Conservation (phyloP, 2,797 vertebrate genomes). For the Neoniphon sammara region DNA sequence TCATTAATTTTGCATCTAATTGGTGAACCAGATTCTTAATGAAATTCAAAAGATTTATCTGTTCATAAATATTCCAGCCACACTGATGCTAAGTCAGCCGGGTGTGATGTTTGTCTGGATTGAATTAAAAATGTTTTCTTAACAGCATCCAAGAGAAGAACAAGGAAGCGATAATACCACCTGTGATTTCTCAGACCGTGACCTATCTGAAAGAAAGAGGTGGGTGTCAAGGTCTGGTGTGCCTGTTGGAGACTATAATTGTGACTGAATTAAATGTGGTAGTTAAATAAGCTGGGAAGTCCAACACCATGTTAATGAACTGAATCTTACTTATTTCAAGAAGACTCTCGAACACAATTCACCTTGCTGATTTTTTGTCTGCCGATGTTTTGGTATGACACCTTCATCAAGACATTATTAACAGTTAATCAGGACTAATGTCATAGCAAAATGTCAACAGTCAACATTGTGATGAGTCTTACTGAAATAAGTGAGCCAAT, state of each 20-base stretch:
- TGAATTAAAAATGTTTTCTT: conserved; percentile 1
- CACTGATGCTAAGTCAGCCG: background rate
- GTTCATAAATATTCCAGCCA: background rate
- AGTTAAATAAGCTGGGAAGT: too few species aligned
- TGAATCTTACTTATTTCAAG: too few species aligned
- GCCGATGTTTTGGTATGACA: too few species aligned
- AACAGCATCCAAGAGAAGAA: conserved; percentile 88
- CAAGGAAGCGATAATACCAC: conserved; percentile 81
- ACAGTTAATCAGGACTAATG: too few species aligned
- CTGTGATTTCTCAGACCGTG: conserved; percentile 85
- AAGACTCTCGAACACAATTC: too few species aligned
- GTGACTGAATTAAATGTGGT: background rate
- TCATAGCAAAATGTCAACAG: too few species aligned
- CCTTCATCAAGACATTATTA: too few species aligned
- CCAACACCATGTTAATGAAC: too few species aligned
- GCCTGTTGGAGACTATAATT: background rate
- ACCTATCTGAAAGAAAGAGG: conserved; percentile 86
- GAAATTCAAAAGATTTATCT: background rate
- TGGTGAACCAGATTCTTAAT: background rate
- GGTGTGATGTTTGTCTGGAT: background rate
- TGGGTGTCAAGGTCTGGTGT: conserved; percentile 58
- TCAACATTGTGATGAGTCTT: too few species aligned
- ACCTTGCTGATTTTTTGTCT: too few species aligned
- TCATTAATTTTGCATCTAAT: background rate
- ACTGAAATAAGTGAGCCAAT: too few species aligned